Base-by-base conservation (phyloP, 2,797 vertebrate species). In the Chanos chanos region DNA sequence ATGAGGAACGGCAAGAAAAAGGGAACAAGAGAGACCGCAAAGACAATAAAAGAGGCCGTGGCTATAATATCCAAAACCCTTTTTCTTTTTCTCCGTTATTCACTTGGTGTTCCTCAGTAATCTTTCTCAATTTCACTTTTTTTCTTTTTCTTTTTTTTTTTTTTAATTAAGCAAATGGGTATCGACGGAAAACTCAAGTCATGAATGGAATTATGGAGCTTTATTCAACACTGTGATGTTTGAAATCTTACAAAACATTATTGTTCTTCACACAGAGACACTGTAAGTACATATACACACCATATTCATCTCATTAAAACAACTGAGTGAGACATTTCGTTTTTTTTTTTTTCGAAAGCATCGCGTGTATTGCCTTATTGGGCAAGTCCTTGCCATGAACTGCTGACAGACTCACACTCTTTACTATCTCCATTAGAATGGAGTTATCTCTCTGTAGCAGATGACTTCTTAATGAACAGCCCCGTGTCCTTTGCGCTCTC, bases 361-460 rank as follows among this genome's bases (percentile, higher is more conserved):
- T 50, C 16, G 50, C 55, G 18, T 43, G 58, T 53, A 37, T 24
- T 40, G 28, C 18, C 34, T 52, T 41, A 22, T 37, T 60, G 57
- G 18, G 6, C 18, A 16, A 15, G 44, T 64, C 61, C 60, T 63
- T 58, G 60, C 74, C 66, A 58, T 37, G 36, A 47, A 15, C 45
- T n/a, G 24, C 12, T 36, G 50, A 54, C 28, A 58, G 25, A 30
- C 27, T 58, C 16, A 7, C 30, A 31, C 28, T 24, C 15, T 55
- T 47, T 22, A 37, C 47, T 60, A 37, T 61, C 67, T 67, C 55
- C 41, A 61, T 71, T 70, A 64, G 45, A 63, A 57, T 41, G 4
- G 40, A 60, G 64, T 71, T 68, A 71, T 75, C 53, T 67, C 43
- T 55, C 45, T 8, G 33, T 34, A 67, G 49, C 57, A 70, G 68